Base-by-base conservation (phyloP, 2,888 invertebrate genomes). In the Bugulina stolonifera region DNA sequence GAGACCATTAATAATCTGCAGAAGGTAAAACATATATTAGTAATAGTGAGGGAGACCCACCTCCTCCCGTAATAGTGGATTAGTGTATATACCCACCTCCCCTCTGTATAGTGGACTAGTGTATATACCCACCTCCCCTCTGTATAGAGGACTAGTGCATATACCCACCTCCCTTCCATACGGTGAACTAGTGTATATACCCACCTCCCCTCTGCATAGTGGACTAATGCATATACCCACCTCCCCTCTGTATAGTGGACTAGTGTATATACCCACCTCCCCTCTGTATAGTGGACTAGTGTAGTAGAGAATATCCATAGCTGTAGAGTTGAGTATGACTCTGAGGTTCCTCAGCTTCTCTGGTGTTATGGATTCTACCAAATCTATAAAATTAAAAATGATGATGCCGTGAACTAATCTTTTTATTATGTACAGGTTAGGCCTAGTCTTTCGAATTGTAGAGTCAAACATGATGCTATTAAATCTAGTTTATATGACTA, bases 221-320 rank as follows among this genome's bases (percentile, higher is more conserved):
- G 90, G 90, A 83, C 89, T 90, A 3, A 55, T 23, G n/a, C 3
- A 18, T 14, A 5, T 32, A 64, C 75, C 74, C 75, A 89, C 89
- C 86, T 90, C 90, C 64, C 87, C 87, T 75, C 90, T 87, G 79
- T 89, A 90, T 1, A 89, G 82, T 22, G 90, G 90, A 83, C 89
- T 90, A 69, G 90, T 89, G 79, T 90, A 90, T 14, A 5, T 32
- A 64, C 75, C 74, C 75, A 89, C 89, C 86, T 90, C 90, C 64
- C 87, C 87, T 75, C 90, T 87, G 79, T 89, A 90, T 1, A 89
- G 82, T 22, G 90, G 90, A 83, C 89, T 90, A 69, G 90, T 89
- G 79, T 90, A 90, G 78, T 90, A 90, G 83, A 90, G 87, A 75
- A 90, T 89, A 79, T 90, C 90, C 89, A 90, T 89, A 52, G 89